Base-by-base conservation (phyloP, 1,140 invertebrate species). In the Lepidurus arcticus region DNA sequence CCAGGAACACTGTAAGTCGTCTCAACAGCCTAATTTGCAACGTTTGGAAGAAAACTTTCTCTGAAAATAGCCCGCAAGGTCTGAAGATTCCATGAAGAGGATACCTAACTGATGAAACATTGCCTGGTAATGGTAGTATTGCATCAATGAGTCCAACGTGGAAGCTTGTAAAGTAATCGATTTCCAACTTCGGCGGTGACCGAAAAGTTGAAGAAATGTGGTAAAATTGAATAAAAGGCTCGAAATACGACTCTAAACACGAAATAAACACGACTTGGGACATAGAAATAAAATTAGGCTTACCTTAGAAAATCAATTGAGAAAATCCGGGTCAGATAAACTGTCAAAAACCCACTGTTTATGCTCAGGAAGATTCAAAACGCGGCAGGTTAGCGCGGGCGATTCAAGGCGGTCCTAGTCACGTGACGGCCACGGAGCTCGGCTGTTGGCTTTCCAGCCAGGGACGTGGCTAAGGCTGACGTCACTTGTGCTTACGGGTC, bases 401-500 rank as follows among this genome's bases (percentile, higher is more conserved):
- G 53, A 7, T 13, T 65, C 16, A 65, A 65, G 16, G 21, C 53
- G 53, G 13, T 7, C 3, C 16, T 11, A 21, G 53, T 65, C 53
- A 65, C 53, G 53, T 65, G 53, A 11, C 6, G 16, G 16, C 13
- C 0, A 16, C 8, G 21, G 16, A 5, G 13, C 9, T 7, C 13
- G 21, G 13, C 21, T 21, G 21, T 65, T 65, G 53, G 53, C 21
- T 16, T 21, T 16, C 21, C 1, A 7, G 0, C 6, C 53, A 7
- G 53, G n/a, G 53, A 65, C 53, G 53, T 65, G 53, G 53, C 53
- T 65, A 65, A 65, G 53, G 1, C 2, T 65, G 53, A 65, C 53
- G 53, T 65, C 53, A 65, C 53, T 65, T 13, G 21, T 65, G 53
- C 53, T 65, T 65, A 65, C 53, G 53, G 53, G 53, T 65, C 53